Percentiles rank a stretch among this genome's conserved stretches.
These are phyloP conservation scores for Indicator maculatus DNA, from an alignment of 2,113 vertebrate genomes.

Conservation along the genomic window DNA sequence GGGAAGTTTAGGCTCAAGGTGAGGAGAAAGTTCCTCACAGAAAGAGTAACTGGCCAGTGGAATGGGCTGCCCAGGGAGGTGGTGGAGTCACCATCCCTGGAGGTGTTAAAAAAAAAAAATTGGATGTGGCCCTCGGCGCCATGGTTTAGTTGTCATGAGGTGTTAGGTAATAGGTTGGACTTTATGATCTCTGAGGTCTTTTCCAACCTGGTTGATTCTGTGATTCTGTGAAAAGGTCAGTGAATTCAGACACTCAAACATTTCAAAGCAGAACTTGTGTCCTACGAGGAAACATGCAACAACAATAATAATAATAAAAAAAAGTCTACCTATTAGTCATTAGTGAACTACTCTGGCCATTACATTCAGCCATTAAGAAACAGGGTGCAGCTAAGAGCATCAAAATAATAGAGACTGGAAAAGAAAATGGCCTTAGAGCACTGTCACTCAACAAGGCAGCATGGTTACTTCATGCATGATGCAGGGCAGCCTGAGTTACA, in stretches of 20 bases:
- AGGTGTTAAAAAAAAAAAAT: too few species aligned
- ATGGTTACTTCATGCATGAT: accelerated
- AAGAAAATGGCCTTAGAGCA: neutral
- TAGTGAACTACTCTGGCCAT: neutral
- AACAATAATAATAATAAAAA: neutral
- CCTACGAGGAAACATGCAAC: neutral
- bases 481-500: neutral
- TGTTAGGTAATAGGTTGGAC: too few species aligned
- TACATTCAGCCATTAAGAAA: neutral
- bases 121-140: too few species aligned
- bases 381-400: neutral
- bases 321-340: neutral
- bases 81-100: too few species aligned
- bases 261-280: neutral
- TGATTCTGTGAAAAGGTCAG: neutral
- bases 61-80: too few species aligned
- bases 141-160: too few species aligned
- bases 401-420: neutral
- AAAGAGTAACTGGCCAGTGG: too few species aligned
- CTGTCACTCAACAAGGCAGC: neutral
- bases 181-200: too few species aligned
- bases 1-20: too few species aligned
- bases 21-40: too few species aligned
- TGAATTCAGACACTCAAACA: neutral
- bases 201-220: too few species aligned